Percentiles rank a stretch among this genome's conserved stretches.
These are phyloP conservation scores for Coenonympha glycerion DNA, from an alignment of 2,888 invertebrate species.

Conservation along the genomic window DNA sequence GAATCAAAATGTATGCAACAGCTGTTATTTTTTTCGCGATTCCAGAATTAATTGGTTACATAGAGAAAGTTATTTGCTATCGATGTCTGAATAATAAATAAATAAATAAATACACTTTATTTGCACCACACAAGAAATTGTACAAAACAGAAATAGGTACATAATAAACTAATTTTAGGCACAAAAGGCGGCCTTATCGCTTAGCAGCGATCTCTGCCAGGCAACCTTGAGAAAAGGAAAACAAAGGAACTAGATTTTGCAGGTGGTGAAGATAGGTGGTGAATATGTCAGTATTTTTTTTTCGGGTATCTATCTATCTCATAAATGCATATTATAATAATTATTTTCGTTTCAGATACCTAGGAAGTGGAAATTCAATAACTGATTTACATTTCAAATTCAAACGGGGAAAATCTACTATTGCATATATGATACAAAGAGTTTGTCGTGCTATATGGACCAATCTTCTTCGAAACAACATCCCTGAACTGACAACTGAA, in stretches of 20 bases:
- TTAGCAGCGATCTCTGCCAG: too few species aligned
- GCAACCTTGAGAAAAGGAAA: constrained; percentile 16
- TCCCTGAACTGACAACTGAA: constrained; percentile 1
- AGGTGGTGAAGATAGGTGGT: constrained; percentile 36
- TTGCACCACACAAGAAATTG: too few species aligned
- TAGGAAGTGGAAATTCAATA: constrained; percentile 31
- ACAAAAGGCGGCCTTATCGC: too few species aligned
- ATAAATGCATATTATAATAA: constrained; percentile 25
- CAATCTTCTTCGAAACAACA: constrained; percentile 21
- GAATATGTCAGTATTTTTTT: too few species aligned
- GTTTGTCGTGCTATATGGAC: constrained; percentile 29
- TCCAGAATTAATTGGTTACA: neutral
- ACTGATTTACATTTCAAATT: constrained; percentile 28
- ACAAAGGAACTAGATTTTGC: constrained; percentile 23
- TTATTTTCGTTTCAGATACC: constrained; percentile 32
- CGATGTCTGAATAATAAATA: constrained; percentile 13
- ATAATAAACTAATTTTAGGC: too few species aligned
- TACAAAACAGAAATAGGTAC: too few species aligned
- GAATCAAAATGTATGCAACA: neutral
- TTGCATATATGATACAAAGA: constrained; percentile 26
- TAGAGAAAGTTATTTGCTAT: constrained; percentile 5
- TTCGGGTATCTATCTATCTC: too few species aligned
- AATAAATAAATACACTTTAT: too few species aligned
- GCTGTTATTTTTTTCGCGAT: neutral
- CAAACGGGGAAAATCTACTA: constrained; percentile 17